Percentiles rank a stretch among this genome's conserved stretches.
Evolutionary conservation across 2,113 vertebrate species (phyloP).

Genomic region (Etheostoma spectabile): DNA sequence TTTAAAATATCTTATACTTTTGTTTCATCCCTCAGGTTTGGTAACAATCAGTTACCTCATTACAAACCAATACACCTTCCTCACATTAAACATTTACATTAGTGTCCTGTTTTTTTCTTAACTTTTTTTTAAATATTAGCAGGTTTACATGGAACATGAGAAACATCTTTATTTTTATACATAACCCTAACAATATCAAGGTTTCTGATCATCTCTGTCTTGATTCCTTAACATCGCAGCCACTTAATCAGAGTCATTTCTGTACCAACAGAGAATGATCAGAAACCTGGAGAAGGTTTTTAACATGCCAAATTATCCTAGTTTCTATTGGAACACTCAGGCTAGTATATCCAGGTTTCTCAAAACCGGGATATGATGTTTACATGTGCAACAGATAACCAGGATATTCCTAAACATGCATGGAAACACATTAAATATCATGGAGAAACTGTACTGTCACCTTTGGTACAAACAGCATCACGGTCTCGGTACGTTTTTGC

Average conservation of each 20-base stretch:
- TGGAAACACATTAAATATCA: not conserved
- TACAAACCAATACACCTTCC: not conserved
- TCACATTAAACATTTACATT: not conserved
- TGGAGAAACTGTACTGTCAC: not conserved
- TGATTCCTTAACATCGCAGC: not conserved
- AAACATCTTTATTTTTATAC: not conserved
- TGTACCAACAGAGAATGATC: not conserved
- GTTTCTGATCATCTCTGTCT: not conserved
- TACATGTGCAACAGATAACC: not conserved
- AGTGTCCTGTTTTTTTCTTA: not conserved
- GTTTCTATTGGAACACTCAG: not conserved
- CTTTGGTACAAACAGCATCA: not conserved
- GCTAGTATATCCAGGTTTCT: not conserved
- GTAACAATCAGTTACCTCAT: not conserved
- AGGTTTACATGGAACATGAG: not conserved
- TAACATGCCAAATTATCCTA: not conserved
- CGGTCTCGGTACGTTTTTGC: not conserved
- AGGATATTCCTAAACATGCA: not conserved
- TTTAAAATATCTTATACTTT: not conserved
- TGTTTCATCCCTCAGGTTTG: not conserved
- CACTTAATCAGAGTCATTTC: too few relatives aligned
- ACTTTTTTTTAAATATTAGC: too few relatives aligned
- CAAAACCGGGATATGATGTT: not conserved
- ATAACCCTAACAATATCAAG: not conserved
- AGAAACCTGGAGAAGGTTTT: not conserved